Percentiles rank a stretch among this genome's conserved stretches.
These are phyloP conservation scores for Elgonia sp. DNA, from an alignment of 2,888 invertebrate genomes.

Conservation along the genomic window DNA sequence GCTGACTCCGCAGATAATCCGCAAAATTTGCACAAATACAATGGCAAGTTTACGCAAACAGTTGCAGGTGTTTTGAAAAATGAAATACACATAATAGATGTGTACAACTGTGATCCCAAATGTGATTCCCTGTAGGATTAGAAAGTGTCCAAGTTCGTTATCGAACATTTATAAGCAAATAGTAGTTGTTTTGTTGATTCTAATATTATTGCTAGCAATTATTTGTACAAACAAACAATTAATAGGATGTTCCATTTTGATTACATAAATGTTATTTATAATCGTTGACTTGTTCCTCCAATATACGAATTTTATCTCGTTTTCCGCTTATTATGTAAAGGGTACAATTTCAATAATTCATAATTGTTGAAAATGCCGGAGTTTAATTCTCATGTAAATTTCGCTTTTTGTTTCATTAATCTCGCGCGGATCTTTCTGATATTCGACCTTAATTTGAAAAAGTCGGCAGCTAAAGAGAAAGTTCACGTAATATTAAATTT, in stretches of 20 bases:
- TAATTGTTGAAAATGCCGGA: not conserved
- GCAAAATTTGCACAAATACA: conserved; percentile 43
- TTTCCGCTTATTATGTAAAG: not conserved
- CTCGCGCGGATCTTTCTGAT: conserved; percentile 14
- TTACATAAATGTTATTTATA: not conserved
- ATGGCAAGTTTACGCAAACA: conserved; percentile 39
- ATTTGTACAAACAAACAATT: not conserved
- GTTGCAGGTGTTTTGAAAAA: not conserved
- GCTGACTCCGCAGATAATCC: conserved; percentile 50
- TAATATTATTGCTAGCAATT: not conserved
- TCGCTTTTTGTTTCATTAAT: conserved; percentile 42
- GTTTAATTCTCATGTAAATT: conserved; percentile 30
- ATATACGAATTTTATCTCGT: not conserved
- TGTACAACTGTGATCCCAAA: not conserved
- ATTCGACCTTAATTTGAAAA: conserved; percentile 20
- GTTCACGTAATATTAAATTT: not conserved
- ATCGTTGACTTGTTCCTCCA: not conserved
- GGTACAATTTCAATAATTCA: conserved; percentile 2
- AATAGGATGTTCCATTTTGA: not conserved
- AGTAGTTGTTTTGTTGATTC: not conserved
- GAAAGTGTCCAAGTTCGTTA: conserved; percentile 11
- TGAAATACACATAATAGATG: not conserved
- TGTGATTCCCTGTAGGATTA: not conserved
- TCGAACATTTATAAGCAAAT: conserved; percentile 17
- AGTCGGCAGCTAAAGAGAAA: not conserved